A percentile compares a stretch with the other conserved stretches of the same genome.
These are phyloP conservation scores for Poeciliopsis occidentalis DNA, from an alignment of 2,113 vertebrate genomes.

Conservation along the genomic window DNA sequence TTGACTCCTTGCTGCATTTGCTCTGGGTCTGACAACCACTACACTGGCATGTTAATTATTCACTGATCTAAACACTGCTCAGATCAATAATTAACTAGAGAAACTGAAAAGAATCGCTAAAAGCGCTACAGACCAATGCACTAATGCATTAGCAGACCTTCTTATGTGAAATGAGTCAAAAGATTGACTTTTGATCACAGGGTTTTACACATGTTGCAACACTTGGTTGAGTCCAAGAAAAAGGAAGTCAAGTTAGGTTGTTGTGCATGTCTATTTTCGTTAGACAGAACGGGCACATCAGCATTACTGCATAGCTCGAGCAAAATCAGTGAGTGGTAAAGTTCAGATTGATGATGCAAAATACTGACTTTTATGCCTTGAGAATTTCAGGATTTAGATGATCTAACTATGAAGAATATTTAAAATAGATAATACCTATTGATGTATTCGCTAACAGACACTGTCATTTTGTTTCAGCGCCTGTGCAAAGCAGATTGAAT, in stretches of 20 bases:
- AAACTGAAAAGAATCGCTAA: conserved; percentile 50
- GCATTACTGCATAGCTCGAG: not conserved
- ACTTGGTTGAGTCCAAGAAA: conserved; percentile 7
- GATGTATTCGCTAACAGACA: not conserved
- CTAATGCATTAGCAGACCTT: conserved; percentile 13
- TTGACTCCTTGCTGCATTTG: conserved; percentile 59
- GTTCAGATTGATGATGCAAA: conserved; percentile 1
- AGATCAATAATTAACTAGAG: conserved; percentile 73
- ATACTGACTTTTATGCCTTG: conserved; percentile 17
- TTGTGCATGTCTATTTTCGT: not conserved
- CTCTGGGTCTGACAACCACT: conserved; percentile 54
- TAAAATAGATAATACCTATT: conserved; percentile 4
- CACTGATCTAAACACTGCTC: conserved; percentile 58
- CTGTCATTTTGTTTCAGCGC: conserved; percentile 21
- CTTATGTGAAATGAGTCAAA: conserved; percentile 17
- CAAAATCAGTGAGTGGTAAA: conserved; percentile 10
- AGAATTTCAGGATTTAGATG: not conserved
- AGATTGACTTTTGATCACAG: conserved; percentile 16
- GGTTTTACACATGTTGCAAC: conserved; percentile 14
- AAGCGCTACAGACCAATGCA: conserved; percentile 2
- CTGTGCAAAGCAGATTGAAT: conserved; percentile 2
- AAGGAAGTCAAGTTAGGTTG: conserved; percentile 4
- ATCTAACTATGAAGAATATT: conserved; percentile 16
- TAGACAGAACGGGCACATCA: not conserved
- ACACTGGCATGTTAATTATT: conserved; percentile 72